Evolutionary conservation across 2,888 invertebrate species (phyloP).

Genomic region (Plutella xylostella): DNA sequence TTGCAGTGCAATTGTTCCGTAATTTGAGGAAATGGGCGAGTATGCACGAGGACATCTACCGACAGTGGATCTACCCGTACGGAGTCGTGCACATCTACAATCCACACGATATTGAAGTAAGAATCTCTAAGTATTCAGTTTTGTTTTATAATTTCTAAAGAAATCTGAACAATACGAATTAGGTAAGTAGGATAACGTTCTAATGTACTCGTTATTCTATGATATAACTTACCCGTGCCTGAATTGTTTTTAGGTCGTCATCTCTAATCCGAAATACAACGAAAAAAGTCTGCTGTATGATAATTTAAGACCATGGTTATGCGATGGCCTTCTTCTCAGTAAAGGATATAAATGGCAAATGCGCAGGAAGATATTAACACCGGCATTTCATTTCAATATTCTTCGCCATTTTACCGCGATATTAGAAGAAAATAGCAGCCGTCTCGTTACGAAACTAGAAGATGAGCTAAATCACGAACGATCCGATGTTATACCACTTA

Average conservation of each 20-base stretch:
- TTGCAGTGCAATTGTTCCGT: conserved; percentile 5
- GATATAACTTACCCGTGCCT: too few species aligned
- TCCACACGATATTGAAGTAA: conserved; percentile 16
- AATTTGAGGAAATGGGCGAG: conserved; percentile 4
- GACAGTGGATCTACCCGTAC: conserved; percentile 11
- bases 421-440: conserved; percentile 46
- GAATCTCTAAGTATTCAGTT: not conserved
- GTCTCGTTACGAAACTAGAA: conserved; percentile 32
- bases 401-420: conserved; percentile 44
- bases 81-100: conserved; percentile 14
- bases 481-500: conserved; percentile 60
- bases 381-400: conserved; percentile 75
- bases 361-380: conserved; percentile 71
- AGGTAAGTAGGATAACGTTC: too few species aligned
- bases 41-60: conserved; percentile 6
- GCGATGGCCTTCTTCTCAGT: conserved; percentile 43
- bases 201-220: too few species aligned
- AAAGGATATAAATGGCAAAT: conserved; percentile 68
- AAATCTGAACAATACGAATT: not conserved
- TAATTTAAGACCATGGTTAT: conserved; percentile 39
- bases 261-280: conserved; percentile 44
- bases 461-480: conserved; percentile 18
- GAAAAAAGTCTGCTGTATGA: conserved; percentile 45
- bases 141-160: not conserved
- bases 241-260: conserved; percentile 28